A percentile compares a stretch with the other conserved stretches of the same genome.
These are phyloP conservation scores for Sminthurides aquaticus DNA, from an alignment of 2,888 invertebrate species.

Conservation along the genomic window DNA sequence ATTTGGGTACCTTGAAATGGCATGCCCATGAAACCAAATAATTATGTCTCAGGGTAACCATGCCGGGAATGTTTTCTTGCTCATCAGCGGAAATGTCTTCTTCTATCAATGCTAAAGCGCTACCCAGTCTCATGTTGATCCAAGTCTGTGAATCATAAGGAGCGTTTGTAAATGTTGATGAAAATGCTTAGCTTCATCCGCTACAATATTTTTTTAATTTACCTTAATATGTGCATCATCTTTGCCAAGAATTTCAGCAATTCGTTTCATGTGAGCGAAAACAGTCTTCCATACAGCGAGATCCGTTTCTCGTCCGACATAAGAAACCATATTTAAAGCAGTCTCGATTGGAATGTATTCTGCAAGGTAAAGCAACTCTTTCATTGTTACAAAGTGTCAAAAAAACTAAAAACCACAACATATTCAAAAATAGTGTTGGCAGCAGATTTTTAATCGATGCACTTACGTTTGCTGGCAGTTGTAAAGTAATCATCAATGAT, in stretches of 20 bases:
- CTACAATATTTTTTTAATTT: not conserved
- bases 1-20: conserved; percentile 12
- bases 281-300: conserved; percentile 24
- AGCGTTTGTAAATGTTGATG: not conserved
- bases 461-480: conserved; percentile 18
- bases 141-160: conserved; percentile 9
- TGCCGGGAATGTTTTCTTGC: conserved; percentile 10
- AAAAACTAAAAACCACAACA: not conserved
- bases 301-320: conserved; percentile 23
- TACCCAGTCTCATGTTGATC: conserved; percentile 10
- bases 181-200: too few relatives aligned
- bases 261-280: conserved; percentile 14
- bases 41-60: not conserved
- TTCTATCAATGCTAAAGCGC: conserved; percentile 8
- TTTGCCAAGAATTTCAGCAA: conserved; percentile 11
- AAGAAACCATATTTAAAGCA: conserved; percentile 21
- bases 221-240: conserved; percentile 13
- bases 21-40: conserved; percentile 16
- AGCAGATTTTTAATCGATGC: not conserved
- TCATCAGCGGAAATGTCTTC: conserved; percentile 11
- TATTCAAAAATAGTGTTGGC: too few relatives aligned
- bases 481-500: conserved; percentile 31
- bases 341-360: conserved; percentile 16
- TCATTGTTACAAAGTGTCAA: not conserved
- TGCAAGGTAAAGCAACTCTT: conserved; percentile 5